These are phyloP conservation scores for Apoderus coryli DNA, from an alignment of 2,888 invertebrate genomes.

Conservation along the genomic window DNA sequence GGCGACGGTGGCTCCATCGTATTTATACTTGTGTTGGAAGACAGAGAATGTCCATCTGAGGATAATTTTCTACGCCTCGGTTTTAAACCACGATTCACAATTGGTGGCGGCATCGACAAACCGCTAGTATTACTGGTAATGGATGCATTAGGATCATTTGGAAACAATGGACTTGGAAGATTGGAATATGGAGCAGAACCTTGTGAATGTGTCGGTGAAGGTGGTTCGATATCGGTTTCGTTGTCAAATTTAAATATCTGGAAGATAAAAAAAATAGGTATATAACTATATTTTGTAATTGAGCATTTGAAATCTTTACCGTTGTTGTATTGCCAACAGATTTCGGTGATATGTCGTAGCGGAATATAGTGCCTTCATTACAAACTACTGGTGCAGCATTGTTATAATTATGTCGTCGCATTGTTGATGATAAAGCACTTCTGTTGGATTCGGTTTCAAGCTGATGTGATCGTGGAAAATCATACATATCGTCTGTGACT, in stretches of 20 bases:
- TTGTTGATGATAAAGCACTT: slow-evolving; percentile 23
- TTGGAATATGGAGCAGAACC: slow-evolving; percentile 42
- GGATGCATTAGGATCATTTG: slow-evolving; percentile 12
- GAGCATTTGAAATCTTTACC: slow-evolving; percentile 10
- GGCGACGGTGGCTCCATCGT: slow-evolving; percentile 33
- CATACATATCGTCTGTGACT: slow-evolving; percentile 45
- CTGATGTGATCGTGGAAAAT: slow-evolving; percentile 56
- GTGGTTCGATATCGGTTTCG: slow-evolving; percentile 30
- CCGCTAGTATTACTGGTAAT: no score
- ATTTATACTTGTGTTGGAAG: slow-evolving; percentile 29
- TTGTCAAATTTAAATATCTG: slow-evolving; percentile 29
- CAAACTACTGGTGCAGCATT: slow-evolving; percentile 42
- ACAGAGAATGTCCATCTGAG: slow-evolving; percentile 33
- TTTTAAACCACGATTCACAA: slow-evolving; percentile 67
- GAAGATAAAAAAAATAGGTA: slow-evolving; percentile 10
- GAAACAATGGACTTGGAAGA: slow-evolving; percentile 38
- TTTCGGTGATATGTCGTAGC: slow-evolving; percentile 38
- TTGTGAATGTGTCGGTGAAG: slow-evolving; percentile 36
- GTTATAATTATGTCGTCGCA: slow-evolving; percentile 42
- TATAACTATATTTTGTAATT: no score
- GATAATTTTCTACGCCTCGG: slow-evolving; percentile 49
- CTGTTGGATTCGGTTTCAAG: slow-evolving; percentile 25
- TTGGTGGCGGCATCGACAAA: slow-evolving; percentile 37
- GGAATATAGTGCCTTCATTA: slow-evolving; percentile 39
- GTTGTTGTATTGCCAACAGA: slow-evolving; percentile 26